Conservation (phyloP, 1,140 invertebrate species). For the Cepaea nemoralis region DNA sequence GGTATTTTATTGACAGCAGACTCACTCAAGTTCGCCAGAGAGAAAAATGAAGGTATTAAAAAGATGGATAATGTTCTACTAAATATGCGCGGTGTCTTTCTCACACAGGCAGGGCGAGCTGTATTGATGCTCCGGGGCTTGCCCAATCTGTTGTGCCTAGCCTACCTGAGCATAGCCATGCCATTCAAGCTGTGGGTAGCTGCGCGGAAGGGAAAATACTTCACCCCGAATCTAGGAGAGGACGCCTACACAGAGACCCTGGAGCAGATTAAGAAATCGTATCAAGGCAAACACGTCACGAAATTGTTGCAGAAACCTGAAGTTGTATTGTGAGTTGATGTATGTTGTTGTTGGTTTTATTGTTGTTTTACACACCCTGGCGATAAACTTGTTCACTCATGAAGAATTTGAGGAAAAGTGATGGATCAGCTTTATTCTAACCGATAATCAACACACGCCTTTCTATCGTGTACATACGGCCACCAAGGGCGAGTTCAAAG, state of each 20-base stretch:
- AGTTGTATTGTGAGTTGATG: slow-evolving; percentile 31
- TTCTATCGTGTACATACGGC: no score
- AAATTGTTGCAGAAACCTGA: slow-evolving; percentile 47
- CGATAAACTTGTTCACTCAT: no score
- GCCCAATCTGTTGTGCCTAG: slow-evolving; percentile 48
- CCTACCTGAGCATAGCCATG: slow-evolving; percentile 50
- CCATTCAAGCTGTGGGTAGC: slow-evolving; percentile 44
- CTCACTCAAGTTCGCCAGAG: no score
- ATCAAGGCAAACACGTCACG: slow-evolving; percentile 49
- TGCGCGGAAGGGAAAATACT: slow-evolving; percentile 14
- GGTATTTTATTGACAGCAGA: no score
- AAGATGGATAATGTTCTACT: no score
- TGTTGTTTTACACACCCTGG: no score
- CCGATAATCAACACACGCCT: no score
- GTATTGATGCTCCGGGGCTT: slow-evolving; percentile 39
- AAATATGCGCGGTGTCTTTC: neutral
- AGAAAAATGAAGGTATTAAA: no score
- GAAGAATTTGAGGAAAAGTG: no score
- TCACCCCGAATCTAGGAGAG: slow-evolving; percentile 20
- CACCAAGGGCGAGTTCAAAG: no score
- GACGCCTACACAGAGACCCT: slow-evolving; percentile 37
- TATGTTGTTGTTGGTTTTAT: no score
- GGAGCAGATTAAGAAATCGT: slow-evolving; percentile 47
- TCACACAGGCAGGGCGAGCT: slow-evolving; percentile 36
- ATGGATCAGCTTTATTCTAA: no score